These are phyloP conservation scores for Catharus ustulatus DNA, from an alignment of 2,797 vertebrate genomes.

Conservation along the genomic window DNA sequence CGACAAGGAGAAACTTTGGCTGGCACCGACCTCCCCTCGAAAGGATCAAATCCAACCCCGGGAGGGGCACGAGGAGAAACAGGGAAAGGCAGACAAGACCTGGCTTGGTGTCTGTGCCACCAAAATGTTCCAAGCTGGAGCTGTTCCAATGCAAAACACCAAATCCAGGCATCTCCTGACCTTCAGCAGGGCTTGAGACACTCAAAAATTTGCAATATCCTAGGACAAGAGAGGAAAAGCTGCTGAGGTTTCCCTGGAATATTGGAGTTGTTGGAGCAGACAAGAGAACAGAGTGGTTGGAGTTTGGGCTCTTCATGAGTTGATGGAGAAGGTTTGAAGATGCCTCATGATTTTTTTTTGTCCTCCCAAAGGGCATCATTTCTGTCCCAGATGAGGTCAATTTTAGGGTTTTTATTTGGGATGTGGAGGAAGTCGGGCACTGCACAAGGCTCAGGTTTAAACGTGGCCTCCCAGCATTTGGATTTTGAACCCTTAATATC, in stretches of 20 bases:
- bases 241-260: neutral
- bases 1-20: constrained; percentile 20
- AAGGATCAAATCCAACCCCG: neutral
- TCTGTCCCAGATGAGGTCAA: neutral
- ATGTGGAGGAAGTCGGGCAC: neutral
- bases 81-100: neutral
- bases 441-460: neutral
- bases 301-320: neutral
- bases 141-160: neutral
- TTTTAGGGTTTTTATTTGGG: neutral
- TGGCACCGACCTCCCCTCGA: neutral
- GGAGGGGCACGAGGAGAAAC: neutral
- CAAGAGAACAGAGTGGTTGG: neutral
- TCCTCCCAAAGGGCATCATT: neutral
- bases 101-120: neutral
- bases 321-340: neutral
- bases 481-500: neutral
- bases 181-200: constrained; percentile 9
- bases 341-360: neutral
- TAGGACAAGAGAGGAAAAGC: neutral
- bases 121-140: neutral
- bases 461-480: neutral
- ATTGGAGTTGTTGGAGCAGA: neutral
- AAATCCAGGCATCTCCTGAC: neutral
- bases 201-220: neutral